Base-by-base conservation (phyloP, 2,888 invertebrate species). In the Liopterus haemorrhoidalis region DNA sequence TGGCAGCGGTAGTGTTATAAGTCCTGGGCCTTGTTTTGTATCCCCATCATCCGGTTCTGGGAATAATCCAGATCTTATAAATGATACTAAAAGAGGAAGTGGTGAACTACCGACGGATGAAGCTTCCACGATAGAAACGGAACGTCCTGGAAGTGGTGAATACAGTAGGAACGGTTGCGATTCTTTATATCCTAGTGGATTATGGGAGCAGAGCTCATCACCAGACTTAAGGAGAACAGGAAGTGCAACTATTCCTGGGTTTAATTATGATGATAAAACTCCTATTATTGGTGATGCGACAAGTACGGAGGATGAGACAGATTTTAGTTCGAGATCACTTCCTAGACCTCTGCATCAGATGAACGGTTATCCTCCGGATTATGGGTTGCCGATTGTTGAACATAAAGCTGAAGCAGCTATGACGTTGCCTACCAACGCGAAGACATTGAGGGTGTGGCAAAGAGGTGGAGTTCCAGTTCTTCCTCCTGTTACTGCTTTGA, bases 401-500 rank as follows among this genome's bases (percentile, higher is more conserved):
- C 65, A 57, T 31, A 59, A 40, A 47, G 59, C 57, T 19, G 54
- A 57, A 57, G 53, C 66, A 58, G 57, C 61, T 56, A 66, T 69
- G 69, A 68, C 60, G 72, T 59, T 61, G 54, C 57, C 67, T 21
- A 61, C 64, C 19, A 79, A 76, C 58, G 79, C 86, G 52, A 89
- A 88, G 68, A 87, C 88, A 58, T 74, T 89, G 60, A 79, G 88
- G 54, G 87, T 89, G 54, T 89, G 89, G 88, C 88, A 88, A 66
- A 82, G 85, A 54, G 87, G 85, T 54, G 75, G 75, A 46, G 86
- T 87, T 51, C 88, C 88, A 49, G 89, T 89, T 46, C 70, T 88
- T 62, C 89, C 87, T 20, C 90, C 88, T 15, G 88, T 89, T 30
- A 83, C 86, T 48, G 86, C 87, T 52, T 75, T 88, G 54, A 90